Evolutionary conservation across 2,888 invertebrate genomes (phyloP).

Genomic region (Drosophila multiciliata): DNA sequence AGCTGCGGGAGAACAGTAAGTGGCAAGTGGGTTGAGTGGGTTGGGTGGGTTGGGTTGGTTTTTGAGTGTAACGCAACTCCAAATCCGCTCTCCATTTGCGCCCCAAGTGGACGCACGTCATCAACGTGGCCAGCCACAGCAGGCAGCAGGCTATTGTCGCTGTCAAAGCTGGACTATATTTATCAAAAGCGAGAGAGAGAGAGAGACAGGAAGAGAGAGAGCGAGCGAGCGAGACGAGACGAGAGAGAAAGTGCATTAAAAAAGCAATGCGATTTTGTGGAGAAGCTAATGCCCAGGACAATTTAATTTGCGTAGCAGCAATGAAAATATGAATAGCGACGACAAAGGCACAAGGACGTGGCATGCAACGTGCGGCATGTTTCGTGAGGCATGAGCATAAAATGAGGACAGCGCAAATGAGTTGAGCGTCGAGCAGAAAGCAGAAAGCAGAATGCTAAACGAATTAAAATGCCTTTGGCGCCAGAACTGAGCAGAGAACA

Average conservation of each 20-base stretch:
- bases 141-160: background rate
- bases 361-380: background rate
- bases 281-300: slow-evolving; percentile 60
- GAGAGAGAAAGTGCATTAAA: slow-evolving; percentile 39
- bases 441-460: slow-evolving; percentile 41
- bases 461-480: slow-evolving; percentile 73
- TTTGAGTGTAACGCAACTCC: slow-evolving; percentile 10
- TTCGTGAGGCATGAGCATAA: slow-evolving; percentile 13
- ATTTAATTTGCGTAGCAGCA: slow-evolving; percentile 69
- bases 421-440: slow-evolving; percentile 11
- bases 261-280: slow-evolving; percentile 60
- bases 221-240: background rate
- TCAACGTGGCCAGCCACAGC: slow-evolving; percentile 7
- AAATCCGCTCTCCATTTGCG: background rate
- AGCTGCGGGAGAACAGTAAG: slow-evolving; percentile 2
- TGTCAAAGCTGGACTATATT: slow-evolving; percentile 19
- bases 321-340: slow-evolving; percentile 12
- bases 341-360: background rate
- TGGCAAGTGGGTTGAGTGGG: slow-evolving; percentile 5
- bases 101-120: slow-evolving; percentile 3
- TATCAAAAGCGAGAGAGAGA: slow-evolving; percentile 12
- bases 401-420: slow-evolving; percentile 28
- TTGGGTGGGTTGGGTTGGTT: background rate
- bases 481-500: slow-evolving; percentile 29
- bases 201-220: background rate